Percentiles rank a stretch among this genome's conserved stretches.
phyloP scores from a whole-genome alignment of 2,888 invertebrate species.

The Melieria picta region DNA sequence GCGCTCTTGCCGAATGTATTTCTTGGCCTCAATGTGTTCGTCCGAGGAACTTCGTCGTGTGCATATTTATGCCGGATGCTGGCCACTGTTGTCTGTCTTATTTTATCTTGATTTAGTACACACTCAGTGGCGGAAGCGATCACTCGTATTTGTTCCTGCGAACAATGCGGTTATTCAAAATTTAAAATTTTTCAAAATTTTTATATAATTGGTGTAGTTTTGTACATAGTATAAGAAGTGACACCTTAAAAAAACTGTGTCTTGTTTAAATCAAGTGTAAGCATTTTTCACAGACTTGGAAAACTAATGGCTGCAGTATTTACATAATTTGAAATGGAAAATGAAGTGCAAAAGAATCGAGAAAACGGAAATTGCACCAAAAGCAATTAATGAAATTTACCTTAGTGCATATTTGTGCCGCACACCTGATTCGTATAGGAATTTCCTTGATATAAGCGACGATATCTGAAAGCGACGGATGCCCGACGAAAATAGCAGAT shows the following conservation, averaged over 20 bases:
- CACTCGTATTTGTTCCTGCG: slow-evolving; percentile 49
- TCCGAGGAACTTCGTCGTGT: too few species aligned
- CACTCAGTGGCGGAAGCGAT: slow-evolving; percentile 63
- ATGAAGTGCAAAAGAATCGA: too few species aligned
- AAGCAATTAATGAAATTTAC: slow-evolving; percentile 16
- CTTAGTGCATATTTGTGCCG: not conserved
- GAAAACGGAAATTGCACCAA: not conserved
- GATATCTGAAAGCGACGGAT: slow-evolving; percentile 29
- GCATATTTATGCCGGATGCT: too few species aligned
- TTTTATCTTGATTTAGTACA: slow-evolving; percentile 53
- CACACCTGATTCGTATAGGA: not conserved
- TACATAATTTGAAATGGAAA: too few species aligned
- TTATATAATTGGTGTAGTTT: slow-evolving; percentile 3
- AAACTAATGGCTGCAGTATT: too few species aligned
- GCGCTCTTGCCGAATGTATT: too few species aligned
- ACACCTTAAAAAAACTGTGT: too few species aligned
- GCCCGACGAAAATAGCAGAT: slow-evolving; percentile 54
- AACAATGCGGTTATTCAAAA: slow-evolving; percentile 13
- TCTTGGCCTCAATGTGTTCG: too few species aligned
- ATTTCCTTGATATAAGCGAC: not conserved
- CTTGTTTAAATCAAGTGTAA: too few species aligned
- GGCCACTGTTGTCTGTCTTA: too few species aligned
- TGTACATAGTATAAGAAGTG: not conserved
- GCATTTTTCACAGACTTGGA: too few species aligned
- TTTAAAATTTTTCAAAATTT: slow-evolving; percentile 3